phyloP scores from a whole-genome alignment of 2,888 invertebrate genomes.

The Mactromeris polynyma region DNA sequence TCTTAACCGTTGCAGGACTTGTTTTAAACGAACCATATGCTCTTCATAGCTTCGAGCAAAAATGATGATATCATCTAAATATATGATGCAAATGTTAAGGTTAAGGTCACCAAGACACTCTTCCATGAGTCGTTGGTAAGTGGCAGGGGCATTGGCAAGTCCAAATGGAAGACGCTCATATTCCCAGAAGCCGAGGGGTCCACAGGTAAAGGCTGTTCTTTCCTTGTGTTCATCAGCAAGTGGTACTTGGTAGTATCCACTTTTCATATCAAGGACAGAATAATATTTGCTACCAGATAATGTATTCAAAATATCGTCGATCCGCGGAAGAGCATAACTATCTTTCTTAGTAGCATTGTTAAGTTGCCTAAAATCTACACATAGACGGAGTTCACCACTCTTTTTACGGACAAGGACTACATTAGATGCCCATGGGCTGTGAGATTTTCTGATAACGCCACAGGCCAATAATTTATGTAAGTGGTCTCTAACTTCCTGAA shows the following conservation, averaged over 20 bases:
- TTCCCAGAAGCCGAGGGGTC: too few species aligned
- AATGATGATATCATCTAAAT: too few species aligned
- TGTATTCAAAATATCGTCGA: slow-evolving; percentile 3
- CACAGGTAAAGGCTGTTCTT: too few species aligned
- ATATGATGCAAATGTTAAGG: too few species aligned
- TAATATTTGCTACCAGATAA: neutral
- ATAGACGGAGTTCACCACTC: slow-evolving; percentile 24
- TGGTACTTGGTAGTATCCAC: slow-evolving; percentile 19
- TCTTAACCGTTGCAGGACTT: too few species aligned
- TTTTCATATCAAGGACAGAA: neutral
- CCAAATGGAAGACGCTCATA: too few species aligned
- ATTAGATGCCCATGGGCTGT: slow-evolving; percentile 17
- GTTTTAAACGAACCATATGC: too few species aligned
- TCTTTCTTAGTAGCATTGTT: slow-evolving; percentile 12
- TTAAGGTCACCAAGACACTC: too few species aligned
- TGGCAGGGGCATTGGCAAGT: too few species aligned
- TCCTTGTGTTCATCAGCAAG: slow-evolving; percentile 22
- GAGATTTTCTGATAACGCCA: slow-evolving; percentile 31
- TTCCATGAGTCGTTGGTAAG: too few species aligned
- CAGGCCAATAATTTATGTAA: slow-evolving; percentile 11
- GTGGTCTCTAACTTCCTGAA: slow-evolving; percentile 4
- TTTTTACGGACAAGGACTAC: slow-evolving; percentile 37
- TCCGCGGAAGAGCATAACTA: slow-evolving; percentile 20
- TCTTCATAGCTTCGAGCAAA: too few species aligned
- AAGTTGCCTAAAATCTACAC: slow-evolving; percentile 20